Base-by-base conservation (phyloP, 2,797 vertebrate genomes). In the Coregonus ussuriensis region DNA sequence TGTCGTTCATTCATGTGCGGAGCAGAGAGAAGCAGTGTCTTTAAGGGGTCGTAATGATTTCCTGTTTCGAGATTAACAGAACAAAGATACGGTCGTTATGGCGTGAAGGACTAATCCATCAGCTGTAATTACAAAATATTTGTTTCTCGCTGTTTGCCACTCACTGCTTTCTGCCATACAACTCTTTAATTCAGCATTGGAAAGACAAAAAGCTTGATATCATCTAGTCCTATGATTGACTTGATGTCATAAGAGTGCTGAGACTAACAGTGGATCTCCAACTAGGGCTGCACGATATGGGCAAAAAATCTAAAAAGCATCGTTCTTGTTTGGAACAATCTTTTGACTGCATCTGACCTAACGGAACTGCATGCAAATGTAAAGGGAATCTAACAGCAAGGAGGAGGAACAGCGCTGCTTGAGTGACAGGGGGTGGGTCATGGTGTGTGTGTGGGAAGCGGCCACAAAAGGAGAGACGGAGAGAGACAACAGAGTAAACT, bases 1-100 rank as follows among this genome's bases (percentile, higher is more conserved):
- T 33, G 74, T 75, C 1, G 72, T 79, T 93, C 89, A 93, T 88
- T 94, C 93, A 94, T 96, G 88, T 93, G 59, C n/a, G 3, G 59
- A 62, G 15, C 87, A 87, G 84, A 92, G 90, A 92, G 76, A 93
- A 94, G 86, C 72, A 88, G 83, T 85, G 84, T 85, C 89, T 89
- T 95, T 93, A 94, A 86, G 90, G 84, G 4, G 71, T 81, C 81
- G 80, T 47, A 85, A 82, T 81, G 74, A 86, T 87, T 90, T 92
- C 91, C 88, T 93, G 85, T 89, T 88, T 33, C 18, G 4, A 85
- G 86, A 83, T 41, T 84, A 92, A 86, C 67, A 83, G 52, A 77
- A 88, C 74, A 82, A 66, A 85, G 76, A 41, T 37, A 69, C 33
- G 73, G 11, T 51, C 16, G 77, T 88, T 90, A 88, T 11, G 47